Percentiles rank a stretch among this genome's conserved stretches.
Evolutionary conservation across 2,797 vertebrate species (phyloP).

Genomic region (Pangasius mekongensis): DNA sequence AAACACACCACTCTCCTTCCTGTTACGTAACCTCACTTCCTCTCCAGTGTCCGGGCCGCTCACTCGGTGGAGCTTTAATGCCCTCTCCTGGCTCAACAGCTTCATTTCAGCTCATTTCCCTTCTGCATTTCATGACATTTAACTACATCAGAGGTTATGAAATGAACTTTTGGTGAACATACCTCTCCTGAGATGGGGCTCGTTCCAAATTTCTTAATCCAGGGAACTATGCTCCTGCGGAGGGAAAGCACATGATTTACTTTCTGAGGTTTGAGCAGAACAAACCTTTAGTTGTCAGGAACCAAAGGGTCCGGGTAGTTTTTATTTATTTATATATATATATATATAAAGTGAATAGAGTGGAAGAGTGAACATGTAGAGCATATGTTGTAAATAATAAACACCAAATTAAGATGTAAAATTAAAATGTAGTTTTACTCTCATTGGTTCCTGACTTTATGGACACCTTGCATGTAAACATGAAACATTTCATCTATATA

Average conservation of each 20-base stretch:
- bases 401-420: neutral
- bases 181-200: slow-evolving; percentile 94
- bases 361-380: neutral
- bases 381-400: neutral
- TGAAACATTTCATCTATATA: too few species aligned
- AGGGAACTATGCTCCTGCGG: slow-evolving; percentile 91
- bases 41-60: neutral
- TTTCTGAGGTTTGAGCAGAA: neutral
- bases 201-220: slow-evolving; percentile 96
- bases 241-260: neutral
- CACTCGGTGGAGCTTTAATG: neutral
- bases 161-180: slow-evolving; percentile 18
- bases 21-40: slow-evolving; percentile 3
- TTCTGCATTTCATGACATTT: neutral
- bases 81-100: neutral
- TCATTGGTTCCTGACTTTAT: too few species aligned
- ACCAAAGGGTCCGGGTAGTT: neutral
- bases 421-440: too few species aligned
- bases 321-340: too few species aligned
- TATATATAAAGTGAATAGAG: neutral
- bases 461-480: too few species aligned
- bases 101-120: neutral
- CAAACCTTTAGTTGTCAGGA: neutral
- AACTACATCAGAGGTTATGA: neutral
- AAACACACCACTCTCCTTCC: neutral